Conservation (phyloP, 2,797 vertebrate genomes). For the Rhinophrynus dorsalis region DNA sequence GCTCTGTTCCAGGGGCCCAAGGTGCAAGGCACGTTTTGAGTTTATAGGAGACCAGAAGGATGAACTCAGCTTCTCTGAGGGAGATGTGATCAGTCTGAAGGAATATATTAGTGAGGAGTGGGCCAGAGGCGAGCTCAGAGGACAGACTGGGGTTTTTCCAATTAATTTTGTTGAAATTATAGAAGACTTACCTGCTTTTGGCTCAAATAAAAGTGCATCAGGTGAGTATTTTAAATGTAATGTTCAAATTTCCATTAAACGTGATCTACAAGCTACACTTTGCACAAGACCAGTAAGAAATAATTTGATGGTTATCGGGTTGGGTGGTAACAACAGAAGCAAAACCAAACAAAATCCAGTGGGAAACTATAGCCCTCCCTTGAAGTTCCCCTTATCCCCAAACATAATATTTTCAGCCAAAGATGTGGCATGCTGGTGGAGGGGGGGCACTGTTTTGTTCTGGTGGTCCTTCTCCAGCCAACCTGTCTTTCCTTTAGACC, state of each 20-base stretch:
- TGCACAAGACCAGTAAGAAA: too few species aligned
- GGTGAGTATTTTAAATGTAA: slow-evolving; percentile 58
- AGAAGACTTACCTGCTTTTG: slow-evolving; percentile 75
- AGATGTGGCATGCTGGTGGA: too few species aligned
- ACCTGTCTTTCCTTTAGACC: too few species aligned
- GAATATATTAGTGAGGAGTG: slow-evolving; percentile 87
- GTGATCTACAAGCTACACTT: too few species aligned
- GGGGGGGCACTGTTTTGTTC: too few species aligned
- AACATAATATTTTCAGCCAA: too few species aligned
- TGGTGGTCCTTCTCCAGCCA: too few species aligned
- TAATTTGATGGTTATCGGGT: too few species aligned
- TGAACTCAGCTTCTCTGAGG: slow-evolving; percentile 89
- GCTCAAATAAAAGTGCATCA: slow-evolving; percentile 55
- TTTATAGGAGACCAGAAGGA: slow-evolving; percentile 86
- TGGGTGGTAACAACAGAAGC: too few species aligned
- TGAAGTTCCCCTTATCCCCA: too few species aligned
- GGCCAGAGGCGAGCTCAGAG: slow-evolving; percentile 80
- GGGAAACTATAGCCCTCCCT: too few species aligned
- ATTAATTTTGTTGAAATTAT: slow-evolving; percentile 89
- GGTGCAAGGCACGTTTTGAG: slow-evolving; percentile 87
- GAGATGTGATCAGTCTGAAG: slow-evolving; percentile 84
- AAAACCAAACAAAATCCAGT: too few species aligned
- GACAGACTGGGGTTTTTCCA: slow-evolving; percentile 80
- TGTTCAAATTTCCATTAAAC: not conserved
- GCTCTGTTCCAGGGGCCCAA: slow-evolving; percentile 70